A percentile compares a stretch with the other conserved stretches of the same genome.
These are phyloP conservation scores for Neotragus pygmaeus DNA, from an alignment of 2,113 vertebrate genomes.

Conservation along the genomic window DNA sequence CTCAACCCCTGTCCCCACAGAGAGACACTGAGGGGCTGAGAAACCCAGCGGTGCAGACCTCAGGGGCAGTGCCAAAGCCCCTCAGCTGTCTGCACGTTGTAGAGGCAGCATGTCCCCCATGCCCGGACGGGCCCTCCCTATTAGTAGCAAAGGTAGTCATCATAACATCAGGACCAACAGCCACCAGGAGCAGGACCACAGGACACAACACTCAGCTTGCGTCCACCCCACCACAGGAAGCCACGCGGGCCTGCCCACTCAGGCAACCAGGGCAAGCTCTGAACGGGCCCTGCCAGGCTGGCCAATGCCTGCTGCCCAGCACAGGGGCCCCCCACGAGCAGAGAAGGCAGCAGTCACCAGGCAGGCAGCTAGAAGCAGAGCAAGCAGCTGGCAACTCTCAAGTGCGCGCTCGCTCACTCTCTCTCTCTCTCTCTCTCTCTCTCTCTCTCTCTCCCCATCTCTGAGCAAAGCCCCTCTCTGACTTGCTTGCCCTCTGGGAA, in stretches of 20 bases:
- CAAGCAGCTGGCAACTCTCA: conserved; percentile 77
- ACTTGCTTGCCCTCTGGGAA: conserved; percentile 83
- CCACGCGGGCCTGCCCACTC: conserved; percentile 47
- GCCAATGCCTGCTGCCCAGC: not conserved
- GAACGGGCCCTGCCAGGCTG: not conserved
- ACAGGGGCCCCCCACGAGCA: conserved; percentile 5
- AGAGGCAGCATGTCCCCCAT: not conserved
- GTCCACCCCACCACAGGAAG: conserved; percentile 49
- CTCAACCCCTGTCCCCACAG: not conserved
- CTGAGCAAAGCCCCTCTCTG: conserved; percentile 71
- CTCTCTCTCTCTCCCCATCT: conserved; percentile 69
- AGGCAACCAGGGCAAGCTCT: conserved; percentile 7
- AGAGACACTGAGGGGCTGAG: not conserved
- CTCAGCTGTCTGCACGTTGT: rapidly evolving
- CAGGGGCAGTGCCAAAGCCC: too few species aligned
- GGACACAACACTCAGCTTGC: conserved; percentile 64
- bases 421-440: conserved; percentile 63
- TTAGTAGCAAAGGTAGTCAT: not conserved
- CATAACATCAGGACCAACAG: conserved; percentile 23
- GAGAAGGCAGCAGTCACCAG: conserved; percentile 70
- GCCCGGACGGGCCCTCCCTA: not conserved
- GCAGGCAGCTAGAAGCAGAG: conserved; percentile 79
- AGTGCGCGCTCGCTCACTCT: conserved; percentile 47
- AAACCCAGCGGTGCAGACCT: not conserved
- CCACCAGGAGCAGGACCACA: conserved; percentile 26